Percentiles rank a stretch among this genome's conserved stretches.
Evolutionary conservation across 1,140 invertebrate genomes (phyloP).

Genomic region (Zophobas atratus): DNA sequence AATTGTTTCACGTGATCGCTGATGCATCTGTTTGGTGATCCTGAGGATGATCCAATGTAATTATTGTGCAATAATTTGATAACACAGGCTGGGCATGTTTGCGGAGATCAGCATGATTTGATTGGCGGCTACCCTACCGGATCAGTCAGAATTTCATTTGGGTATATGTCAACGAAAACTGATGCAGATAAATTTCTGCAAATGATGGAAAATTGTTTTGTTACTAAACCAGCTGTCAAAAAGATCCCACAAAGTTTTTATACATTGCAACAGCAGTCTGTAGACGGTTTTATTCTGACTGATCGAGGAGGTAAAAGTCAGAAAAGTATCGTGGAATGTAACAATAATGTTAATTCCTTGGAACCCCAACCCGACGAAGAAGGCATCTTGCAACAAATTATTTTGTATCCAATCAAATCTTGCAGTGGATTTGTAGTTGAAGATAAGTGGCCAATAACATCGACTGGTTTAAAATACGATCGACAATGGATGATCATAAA

Average conservation of each 20-base stretch:
- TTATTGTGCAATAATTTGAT: constrained; percentile 19
- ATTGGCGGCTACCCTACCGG: constrained; percentile 93
- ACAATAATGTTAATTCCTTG: constrained; percentile 10
- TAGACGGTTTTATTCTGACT: constrained; percentile 27
- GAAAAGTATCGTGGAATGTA: no score
- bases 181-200: constrained; percentile 82
- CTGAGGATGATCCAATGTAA: neutral
- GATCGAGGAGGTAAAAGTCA: neutral
- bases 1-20: no score
- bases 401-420: constrained; percentile 95
- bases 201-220: constrained; percentile 83
- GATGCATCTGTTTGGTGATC: no score
- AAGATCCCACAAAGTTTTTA: constrained; percentile 39
- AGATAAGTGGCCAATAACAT: constrained; percentile 80
- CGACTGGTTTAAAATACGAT: constrained; percentile 88
- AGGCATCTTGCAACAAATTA: constrained; percentile 74
- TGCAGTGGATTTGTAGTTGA: constrained; percentile 84
- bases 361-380: constrained; percentile 1
- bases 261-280: neutral
- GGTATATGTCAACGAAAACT: constrained; percentile 86
- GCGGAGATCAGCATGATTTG: constrained; percentile 92
- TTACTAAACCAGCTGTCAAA: constrained; percentile 64
- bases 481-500: constrained; percentile 94
- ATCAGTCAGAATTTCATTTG: constrained; percentile 93
- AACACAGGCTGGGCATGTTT: constrained; percentile 87